Evolutionary conservation across 2,888 invertebrate species (phyloP).

Genomic region (Salticus scenicus): DNA sequence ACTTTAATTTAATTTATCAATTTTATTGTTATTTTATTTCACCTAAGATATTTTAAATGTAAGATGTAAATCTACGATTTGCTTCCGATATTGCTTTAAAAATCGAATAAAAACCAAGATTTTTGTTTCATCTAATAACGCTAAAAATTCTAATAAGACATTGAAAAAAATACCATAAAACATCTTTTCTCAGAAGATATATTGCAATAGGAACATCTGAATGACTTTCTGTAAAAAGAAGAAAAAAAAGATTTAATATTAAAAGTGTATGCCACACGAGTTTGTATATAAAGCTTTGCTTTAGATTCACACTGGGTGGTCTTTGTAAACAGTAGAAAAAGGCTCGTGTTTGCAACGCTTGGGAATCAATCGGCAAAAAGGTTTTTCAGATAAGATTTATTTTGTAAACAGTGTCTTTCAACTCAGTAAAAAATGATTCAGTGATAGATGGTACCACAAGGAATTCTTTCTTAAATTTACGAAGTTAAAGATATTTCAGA

Average conservation of each 20-base stretch:
- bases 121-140: too few relatives aligned
- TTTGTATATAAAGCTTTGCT: neutral
- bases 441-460: neutral
- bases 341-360: neutral
- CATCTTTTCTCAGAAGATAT: too few relatives aligned
- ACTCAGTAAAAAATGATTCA: neutral
- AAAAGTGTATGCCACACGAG: neutral
- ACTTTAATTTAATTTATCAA: too few relatives aligned
- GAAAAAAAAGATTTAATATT: neutral
- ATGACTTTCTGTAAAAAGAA: too few relatives aligned
- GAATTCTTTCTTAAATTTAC: neutral
- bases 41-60: too few relatives aligned
- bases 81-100: too few relatives aligned
- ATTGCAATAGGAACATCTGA: too few relatives aligned
- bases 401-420: neutral
- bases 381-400: neutral
- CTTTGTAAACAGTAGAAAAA: neutral
- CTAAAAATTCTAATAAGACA: too few relatives aligned
- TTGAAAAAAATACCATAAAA: too few relatives aligned
- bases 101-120: too few relatives aligned
- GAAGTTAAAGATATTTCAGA: neutral
- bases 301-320: neutral
- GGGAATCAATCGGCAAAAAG: neutral
- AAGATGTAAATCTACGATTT: too few relatives aligned
- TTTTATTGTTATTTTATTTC: too few relatives aligned